Percentiles rank a stretch among this genome's conserved stretches.
phyloP scores from a whole-genome alignment of 2,113 vertebrate genomes.

The Nannospalax galili region DNA sequence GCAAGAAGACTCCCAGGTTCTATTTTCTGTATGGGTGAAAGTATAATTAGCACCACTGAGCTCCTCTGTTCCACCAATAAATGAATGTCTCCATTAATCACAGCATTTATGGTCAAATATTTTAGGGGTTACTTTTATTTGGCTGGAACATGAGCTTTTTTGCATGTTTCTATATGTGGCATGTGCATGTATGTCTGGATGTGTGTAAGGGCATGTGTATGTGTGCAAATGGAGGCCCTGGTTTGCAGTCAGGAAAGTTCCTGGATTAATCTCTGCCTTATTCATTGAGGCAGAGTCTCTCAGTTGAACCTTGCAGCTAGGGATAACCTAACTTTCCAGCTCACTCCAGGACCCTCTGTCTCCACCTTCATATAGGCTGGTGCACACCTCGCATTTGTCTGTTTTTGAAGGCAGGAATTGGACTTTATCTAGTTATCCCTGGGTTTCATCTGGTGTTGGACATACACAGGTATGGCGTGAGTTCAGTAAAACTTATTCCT shows the following conservation, averaged over 20 bases:
- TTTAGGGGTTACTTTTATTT: neutral
- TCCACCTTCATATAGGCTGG: neutral
- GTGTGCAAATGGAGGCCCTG: neutral
- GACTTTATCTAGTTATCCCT: neutral
- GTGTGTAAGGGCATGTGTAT: neutral
- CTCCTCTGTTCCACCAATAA: neutral
- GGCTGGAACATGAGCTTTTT: neutral
- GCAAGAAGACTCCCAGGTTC: neutral
- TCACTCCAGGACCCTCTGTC: neutral
- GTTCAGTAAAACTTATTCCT: neutral
- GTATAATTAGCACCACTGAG: neutral
- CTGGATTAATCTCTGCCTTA: neutral
- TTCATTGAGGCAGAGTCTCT: neutral
- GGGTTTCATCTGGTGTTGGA: neutral
- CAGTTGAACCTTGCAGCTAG: neutral
- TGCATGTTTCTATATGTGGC: neutral
- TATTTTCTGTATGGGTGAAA: neutral
- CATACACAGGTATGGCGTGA: fast-evolving
- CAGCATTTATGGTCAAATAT: neutral
- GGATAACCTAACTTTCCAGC: neutral
- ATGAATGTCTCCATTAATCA: neutral
- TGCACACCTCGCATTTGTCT: neutral
- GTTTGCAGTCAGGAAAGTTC: neutral
- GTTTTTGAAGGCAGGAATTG: neutral
- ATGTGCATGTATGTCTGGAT: neutral